Conservation (phyloP, 2,888 invertebrate species). For the Tetheella fluctuosa region DNA sequence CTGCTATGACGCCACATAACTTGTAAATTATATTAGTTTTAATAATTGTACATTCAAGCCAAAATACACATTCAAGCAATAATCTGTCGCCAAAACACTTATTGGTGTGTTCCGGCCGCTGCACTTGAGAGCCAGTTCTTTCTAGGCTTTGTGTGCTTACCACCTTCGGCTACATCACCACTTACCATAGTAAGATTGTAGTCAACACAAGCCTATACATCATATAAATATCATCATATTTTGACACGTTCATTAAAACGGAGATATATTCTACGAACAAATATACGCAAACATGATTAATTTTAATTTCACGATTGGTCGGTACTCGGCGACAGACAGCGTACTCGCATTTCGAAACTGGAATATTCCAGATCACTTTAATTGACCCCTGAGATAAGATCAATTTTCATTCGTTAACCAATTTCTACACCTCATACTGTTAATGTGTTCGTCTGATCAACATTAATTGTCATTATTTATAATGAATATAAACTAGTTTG, state of each 20-base stretch:
- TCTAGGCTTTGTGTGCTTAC: no score
- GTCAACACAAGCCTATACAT: no score
- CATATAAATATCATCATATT: neutral
- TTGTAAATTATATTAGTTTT: no score
- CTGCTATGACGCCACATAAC: no score
- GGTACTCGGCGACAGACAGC: neutral
- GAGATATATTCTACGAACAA: neutral
- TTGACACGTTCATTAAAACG: neutral
- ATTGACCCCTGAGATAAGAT: slow-evolving; percentile 10
- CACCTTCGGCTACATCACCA: no score
- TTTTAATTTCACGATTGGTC: neutral
- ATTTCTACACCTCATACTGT: slow-evolving; percentile 6
- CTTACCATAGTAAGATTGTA: no score
- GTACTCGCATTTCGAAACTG: slow-evolving; percentile 7
- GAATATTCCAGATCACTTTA: slow-evolving; percentile 6
- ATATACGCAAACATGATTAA: neutral
- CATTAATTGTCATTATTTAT: slow-evolving; percentile 1
- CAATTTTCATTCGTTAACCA: slow-evolving; percentile 10
- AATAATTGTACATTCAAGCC: no score
- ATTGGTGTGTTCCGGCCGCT: no score
- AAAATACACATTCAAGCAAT: no score
- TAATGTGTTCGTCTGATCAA: neutral
- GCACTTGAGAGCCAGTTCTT: no score
- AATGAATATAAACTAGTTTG: neutral
- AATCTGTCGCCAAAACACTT: no score